Percentiles rank a stretch among this genome's conserved stretches.
These are phyloP conservation scores for Drosophila neocordata DNA, from an alignment of 1,140 invertebrate genomes.

Conservation along the genomic window DNA sequence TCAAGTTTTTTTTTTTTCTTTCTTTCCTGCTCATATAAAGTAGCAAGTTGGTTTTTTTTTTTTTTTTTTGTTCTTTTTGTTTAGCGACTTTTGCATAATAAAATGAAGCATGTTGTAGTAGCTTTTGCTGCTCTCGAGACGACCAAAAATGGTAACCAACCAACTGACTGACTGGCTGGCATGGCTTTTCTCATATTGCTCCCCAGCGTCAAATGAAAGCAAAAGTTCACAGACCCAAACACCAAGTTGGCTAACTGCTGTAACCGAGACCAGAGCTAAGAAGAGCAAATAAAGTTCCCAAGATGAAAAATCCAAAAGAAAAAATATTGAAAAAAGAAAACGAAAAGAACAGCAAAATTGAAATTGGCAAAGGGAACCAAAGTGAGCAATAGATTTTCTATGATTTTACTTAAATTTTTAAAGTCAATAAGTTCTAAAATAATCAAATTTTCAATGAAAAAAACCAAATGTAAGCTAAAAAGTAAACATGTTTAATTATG, in stretches of 20 bases:
- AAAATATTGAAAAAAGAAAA: not conserved
- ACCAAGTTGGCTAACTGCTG: constrained; percentile 10
- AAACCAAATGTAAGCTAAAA: too few species aligned
- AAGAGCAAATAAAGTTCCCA: constrained; percentile 48
- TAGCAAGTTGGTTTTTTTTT: constrained; percentile 54
- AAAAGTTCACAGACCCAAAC: constrained; percentile 55
- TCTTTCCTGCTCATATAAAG: constrained; percentile 39
- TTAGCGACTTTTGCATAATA: constrained; percentile 60
- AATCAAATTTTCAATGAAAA: not conserved
- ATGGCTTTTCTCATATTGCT: constrained; percentile 61
- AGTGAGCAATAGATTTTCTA: not conserved
- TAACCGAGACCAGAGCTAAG: constrained; percentile 21
- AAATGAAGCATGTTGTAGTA: constrained; percentile 73
- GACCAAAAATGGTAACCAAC: constrained; percentile 57
- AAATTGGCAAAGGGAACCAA: not conserved
- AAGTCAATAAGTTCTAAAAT: not conserved
- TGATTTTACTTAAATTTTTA: constrained; percentile 1
- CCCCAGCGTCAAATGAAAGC: constrained; percentile 71
- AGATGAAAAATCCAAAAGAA: constrained; percentile 17
- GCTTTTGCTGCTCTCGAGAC: constrained; percentile 42
- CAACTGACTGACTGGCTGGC: constrained; percentile 24
- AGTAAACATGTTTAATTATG: too few species aligned
- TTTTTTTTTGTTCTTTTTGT: constrained; percentile 37
- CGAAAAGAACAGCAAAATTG: not conserved
- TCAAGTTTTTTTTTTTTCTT: constrained; percentile 54